Percentiles rank a stretch among this genome's conserved stretches.
phyloP scores from a whole-genome alignment of 2,113 vertebrate genomes.

The Halcyon senegalensis region DNA sequence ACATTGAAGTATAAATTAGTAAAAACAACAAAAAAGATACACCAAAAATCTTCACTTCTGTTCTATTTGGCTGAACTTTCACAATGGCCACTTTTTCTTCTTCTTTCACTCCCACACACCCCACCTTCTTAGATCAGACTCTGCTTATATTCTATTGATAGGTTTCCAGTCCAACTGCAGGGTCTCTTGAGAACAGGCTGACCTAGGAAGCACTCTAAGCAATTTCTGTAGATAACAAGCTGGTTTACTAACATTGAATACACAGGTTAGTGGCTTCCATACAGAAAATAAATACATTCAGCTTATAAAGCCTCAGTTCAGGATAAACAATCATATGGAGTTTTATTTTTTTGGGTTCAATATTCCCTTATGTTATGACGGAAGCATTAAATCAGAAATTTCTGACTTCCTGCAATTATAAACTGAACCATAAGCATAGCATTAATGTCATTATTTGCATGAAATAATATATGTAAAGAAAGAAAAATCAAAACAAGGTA shows the following conservation, averaged over 20 bases:
- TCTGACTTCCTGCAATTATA: conserved; percentile 12
- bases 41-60: not conserved
- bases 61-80: not conserved
- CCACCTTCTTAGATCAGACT: not conserved
- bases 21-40: not conserved
- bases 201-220: not conserved
- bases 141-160: not conserved
- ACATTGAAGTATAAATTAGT: not conserved
- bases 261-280: not conserved
- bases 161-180: not conserved
- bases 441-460: conserved; percentile 14
- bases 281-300: not conserved
- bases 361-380: not conserved
- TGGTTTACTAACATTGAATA: not conserved
- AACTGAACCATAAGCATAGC: not conserved
- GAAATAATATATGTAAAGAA: not conserved
- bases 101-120: not conserved
- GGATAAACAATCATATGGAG: not conserved
- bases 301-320: not conserved
- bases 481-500: not conserved
- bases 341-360: not conserved
- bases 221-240: not conserved
- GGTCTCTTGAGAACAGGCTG: not conserved
- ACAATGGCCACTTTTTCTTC: not conserved
- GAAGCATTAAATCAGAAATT: not conserved